These are phyloP conservation scores for Cotesia vestalis DNA, from an alignment of 1,140 invertebrate species.

Conservation along the genomic window DNA sequence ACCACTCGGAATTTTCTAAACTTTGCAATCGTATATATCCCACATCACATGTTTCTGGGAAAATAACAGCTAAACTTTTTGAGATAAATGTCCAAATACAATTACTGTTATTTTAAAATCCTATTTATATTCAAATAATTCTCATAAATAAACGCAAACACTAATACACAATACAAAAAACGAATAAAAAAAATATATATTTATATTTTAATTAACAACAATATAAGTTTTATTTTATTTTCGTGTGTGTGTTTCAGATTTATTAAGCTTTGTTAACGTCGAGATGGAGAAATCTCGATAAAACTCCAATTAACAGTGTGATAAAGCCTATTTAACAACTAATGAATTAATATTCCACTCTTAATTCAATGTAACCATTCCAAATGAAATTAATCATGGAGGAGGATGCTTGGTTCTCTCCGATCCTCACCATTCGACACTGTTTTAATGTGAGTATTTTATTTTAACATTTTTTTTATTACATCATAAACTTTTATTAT, in stretches of 20 bases:
- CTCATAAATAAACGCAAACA: too few relatives aligned
- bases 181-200: too few relatives aligned
- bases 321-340: not conserved
- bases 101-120: too few relatives aligned
- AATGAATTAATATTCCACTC: not conserved
- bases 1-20: not conserved
- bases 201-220: too few relatives aligned
- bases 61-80: too few relatives aligned
- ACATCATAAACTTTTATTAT: not conserved
- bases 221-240: too few relatives aligned
- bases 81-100: too few relatives aligned
- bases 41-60: too few relatives aligned
- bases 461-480: conserved; percentile 1
- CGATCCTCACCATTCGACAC: not conserved
- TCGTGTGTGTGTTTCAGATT: conserved; percentile 3
- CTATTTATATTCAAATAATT: too few relatives aligned
- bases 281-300: not conserved
- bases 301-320: conserved; percentile 1
- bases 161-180: too few relatives aligned
- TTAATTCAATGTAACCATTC: not conserved
- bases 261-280: not conserved
- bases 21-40: not conserved
- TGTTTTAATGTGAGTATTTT: conserved; percentile 3
- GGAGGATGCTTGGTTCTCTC: not conserved
- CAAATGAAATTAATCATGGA: conserved; percentile 1